Percentiles rank a stretch among this genome's conserved stretches.
Evolutionary conservation across 2,888 invertebrate genomes (phyloP).

Genomic region (Drosophila putrida): DNA sequence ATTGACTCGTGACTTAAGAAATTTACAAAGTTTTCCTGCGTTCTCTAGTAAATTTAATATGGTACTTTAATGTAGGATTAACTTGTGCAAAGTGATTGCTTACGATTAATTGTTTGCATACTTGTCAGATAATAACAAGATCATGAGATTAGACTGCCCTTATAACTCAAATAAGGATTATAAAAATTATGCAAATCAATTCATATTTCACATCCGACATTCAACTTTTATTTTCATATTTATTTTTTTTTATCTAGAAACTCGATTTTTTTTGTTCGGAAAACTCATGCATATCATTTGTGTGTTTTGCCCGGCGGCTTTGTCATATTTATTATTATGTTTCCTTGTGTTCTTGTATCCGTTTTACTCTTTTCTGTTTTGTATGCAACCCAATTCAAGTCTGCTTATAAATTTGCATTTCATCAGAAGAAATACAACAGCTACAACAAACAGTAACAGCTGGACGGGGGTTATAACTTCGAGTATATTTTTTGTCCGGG

Average conservation of each 20-base stretch:
- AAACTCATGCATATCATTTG: slow-evolving; percentile 60
- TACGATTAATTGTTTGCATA: not conserved
- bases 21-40: slow-evolving; percentile 33
- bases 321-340: slow-evolving; percentile 49
- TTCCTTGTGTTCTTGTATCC: slow-evolving; percentile 12
- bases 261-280: not conserved
- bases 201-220: not conserved
- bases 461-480: slow-evolving; percentile 23
- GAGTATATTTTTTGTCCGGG: slow-evolving; percentile 29
- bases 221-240: too few species aligned
- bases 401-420: slow-evolving; percentile 70
- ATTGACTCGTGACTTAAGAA: slow-evolving; percentile 33
- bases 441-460: slow-evolving; percentile 17
- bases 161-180: not conserved
- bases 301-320: slow-evolving; percentile 14
- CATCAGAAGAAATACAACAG: slow-evolving; percentile 47
- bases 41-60: slow-evolving; percentile 28
- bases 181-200: not conserved
- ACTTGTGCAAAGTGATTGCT: not conserved
- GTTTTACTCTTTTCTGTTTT: slow-evolving; percentile 21
- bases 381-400: slow-evolving; percentile 54
- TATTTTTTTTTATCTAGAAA: not conserved
- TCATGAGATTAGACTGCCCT: too few species aligned
- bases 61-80: slow-evolving; percentile 30
- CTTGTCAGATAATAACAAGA: too few species aligned